Conservation (phyloP, 1,140 invertebrate genomes). For the Proctacanthus coquilletti region DNA sequence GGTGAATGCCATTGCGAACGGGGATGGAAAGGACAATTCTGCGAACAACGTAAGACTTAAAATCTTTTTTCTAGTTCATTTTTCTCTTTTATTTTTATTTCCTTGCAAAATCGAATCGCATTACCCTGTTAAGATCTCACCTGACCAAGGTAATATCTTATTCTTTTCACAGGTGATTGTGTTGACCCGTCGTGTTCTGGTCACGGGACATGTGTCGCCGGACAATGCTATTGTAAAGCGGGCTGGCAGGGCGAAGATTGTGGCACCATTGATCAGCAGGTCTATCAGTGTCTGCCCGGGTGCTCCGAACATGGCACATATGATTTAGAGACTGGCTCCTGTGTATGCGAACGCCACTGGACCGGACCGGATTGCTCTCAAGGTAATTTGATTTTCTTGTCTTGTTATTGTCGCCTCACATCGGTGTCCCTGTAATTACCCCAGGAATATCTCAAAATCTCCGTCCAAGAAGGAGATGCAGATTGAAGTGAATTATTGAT, state of each 20-base stretch:
- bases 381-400: slow-evolving; percentile 44
- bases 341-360: slow-evolving; percentile 78
- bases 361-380: slow-evolving; percentile 80
- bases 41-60: slow-evolving; percentile 55
- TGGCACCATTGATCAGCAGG: slow-evolving; percentile 68
- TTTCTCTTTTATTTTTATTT: not conserved
- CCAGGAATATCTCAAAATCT: too few species aligned
- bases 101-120: slow-evolving; percentile 15
- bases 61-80: not conserved
- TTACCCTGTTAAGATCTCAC: too few species aligned
- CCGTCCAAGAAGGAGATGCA: too few species aligned
- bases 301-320: slow-evolving; percentile 83
- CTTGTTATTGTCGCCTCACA: too few species aligned
- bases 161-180: slow-evolving; percentile 55
- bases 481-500: too few species aligned
- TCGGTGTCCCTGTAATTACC: too few species aligned
- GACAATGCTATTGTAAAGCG: slow-evolving; percentile 85
- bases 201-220: slow-evolving; percentile 83
- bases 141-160: too few species aligned
- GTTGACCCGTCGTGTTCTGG: slow-evolving; percentile 74
- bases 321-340: slow-evolving; percentile 71
- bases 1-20: slow-evolving; percentile 79
- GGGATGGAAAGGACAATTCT: slow-evolving; percentile 77
- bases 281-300: slow-evolving; percentile 74
- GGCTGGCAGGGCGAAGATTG: slow-evolving; percentile 91